Percentiles rank a stretch among this genome's conserved stretches.
phyloP scores from a whole-genome alignment of 2,888 invertebrate genomes.

The Anoncus sp. region DNA sequence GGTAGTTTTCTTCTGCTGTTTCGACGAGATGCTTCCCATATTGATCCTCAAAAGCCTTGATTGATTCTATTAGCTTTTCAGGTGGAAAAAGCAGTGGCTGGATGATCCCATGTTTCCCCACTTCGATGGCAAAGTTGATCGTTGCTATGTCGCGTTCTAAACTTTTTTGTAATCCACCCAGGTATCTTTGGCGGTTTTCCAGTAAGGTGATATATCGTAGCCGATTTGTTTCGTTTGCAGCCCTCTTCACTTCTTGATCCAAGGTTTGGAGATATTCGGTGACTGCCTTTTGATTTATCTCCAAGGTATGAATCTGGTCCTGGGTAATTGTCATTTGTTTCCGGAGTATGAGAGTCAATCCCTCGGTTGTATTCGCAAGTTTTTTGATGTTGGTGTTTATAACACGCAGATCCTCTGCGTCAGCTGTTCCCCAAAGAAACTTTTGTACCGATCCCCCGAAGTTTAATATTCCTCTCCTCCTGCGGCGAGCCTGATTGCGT shows the following conservation, averaged over 20 bases:
- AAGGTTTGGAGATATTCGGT: too few species aligned
- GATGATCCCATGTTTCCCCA: too few species aligned
- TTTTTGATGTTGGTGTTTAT: constrained; percentile 21
- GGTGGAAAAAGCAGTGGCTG: too few species aligned
- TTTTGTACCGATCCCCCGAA: constrained; percentile 22
- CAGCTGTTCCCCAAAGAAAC: constrained; percentile 34
- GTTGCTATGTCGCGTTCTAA: constrained; percentile 13
- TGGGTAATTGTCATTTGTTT: constrained; percentile 36
- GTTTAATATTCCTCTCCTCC: constrained; percentile 8
- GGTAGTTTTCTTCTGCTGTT: constrained; percentile 22
- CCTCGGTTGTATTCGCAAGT: constrained; percentile 12
- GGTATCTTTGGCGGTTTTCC: constrained; percentile 16
- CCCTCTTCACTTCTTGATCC: too few species aligned
- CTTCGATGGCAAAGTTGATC: constrained; percentile 33
- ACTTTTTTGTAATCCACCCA: constrained; percentile 13
- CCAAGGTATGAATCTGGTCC: too few species aligned
- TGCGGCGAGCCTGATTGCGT: neutral
- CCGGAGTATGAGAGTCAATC: neutral
- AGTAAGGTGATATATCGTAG: too few species aligned
- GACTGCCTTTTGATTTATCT: too few species aligned
- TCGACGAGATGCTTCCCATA: constrained; percentile 23
- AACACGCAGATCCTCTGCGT: constrained; percentile 9
- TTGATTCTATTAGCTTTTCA: constrained; percentile 24
- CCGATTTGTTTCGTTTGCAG: too few species aligned
- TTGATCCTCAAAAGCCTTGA: constrained; percentile 19